These are phyloP conservation scores for Heliothis peltigera DNA, from an alignment of 2,888 invertebrate species.

Conservation along the genomic window DNA sequence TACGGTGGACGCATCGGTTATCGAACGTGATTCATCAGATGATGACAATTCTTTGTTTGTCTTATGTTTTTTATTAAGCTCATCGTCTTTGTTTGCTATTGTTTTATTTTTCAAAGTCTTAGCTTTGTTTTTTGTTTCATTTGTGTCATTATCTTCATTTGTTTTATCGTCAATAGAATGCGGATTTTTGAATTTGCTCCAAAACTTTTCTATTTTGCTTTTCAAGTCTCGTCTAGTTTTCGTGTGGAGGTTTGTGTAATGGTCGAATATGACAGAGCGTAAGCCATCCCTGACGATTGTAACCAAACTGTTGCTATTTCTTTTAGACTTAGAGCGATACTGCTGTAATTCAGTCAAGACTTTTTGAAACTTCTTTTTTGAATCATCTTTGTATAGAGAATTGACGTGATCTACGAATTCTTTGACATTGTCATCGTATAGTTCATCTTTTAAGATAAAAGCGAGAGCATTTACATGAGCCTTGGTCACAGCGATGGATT, in stretches of 20 bases:
- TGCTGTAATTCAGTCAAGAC: slow-evolving; percentile 63
- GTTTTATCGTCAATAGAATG: no score
- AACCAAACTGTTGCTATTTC: slow-evolving; percentile 57
- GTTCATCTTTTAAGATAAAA: slow-evolving; percentile 42
- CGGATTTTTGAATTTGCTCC: not conserved
- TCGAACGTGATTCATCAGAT: not conserved
- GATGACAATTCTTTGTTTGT: not conserved
- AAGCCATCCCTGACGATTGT: slow-evolving; percentile 64
- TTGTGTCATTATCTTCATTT: not conserved
- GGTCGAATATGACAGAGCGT: slow-evolving; percentile 67
- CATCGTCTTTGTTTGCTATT: not conserved
- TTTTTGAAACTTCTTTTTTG: slow-evolving; percentile 54
- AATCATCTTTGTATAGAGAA: slow-evolving; percentile 66
- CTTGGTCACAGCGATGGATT: slow-evolving; percentile 56
- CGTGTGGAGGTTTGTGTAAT: slow-evolving; percentile 64
- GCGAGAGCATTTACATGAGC: slow-evolving; percentile 51
- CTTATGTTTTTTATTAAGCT: not conserved
- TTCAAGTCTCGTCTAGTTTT: slow-evolving; percentile 63
- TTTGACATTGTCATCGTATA: slow-evolving; percentile 37
- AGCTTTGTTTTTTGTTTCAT: not conserved
- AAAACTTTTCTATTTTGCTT: slow-evolving; percentile 36
- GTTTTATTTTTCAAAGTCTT: not conserved
- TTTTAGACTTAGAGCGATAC: slow-evolving; percentile 59
- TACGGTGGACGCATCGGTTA: not conserved
- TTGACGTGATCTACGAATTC: slow-evolving; percentile 66